Conservation (phyloP, 2,113 vertebrate species). For the Ameiurus melas region DNA sequence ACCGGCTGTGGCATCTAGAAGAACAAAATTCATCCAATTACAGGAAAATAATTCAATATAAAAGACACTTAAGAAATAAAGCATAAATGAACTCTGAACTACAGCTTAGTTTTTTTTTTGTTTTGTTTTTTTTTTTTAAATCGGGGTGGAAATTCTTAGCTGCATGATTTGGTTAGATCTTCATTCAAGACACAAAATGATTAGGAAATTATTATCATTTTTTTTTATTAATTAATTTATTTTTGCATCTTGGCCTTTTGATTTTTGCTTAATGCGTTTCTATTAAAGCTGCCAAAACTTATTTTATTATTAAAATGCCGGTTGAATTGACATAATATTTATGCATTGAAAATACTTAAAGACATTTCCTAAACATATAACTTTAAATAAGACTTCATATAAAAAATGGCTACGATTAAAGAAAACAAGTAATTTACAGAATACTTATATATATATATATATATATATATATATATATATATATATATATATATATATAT, state of each 20-base stretch:
- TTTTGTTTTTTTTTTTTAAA: not conserved
- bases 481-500: too few species aligned
- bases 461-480: too few species aligned
- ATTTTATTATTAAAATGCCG: not conserved
- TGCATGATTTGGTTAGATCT: too few species aligned
- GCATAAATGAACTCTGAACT: not conserved
- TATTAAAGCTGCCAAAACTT: not conserved
- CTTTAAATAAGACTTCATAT: not conserved
- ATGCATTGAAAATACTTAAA: not conserved
- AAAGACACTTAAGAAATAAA: not conserved
- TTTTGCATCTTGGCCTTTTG: not conserved
- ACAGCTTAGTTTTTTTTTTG: not conserved
- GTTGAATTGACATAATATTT: not conserved
- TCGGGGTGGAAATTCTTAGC: too few species aligned
- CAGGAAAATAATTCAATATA: not conserved
- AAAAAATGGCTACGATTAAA: too few species aligned
- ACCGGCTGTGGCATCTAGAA: slow-evolving; percentile 84
- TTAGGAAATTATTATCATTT: too few species aligned
- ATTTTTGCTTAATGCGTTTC: not conserved
- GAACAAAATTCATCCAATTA: not conserved
- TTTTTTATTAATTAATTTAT: too few species aligned
- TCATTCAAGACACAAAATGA: not conserved
- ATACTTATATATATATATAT: too few species aligned
- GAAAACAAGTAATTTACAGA: not conserved
- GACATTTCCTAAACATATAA: too few species aligned